These are phyloP conservation scores for Hippolais icterina DNA, from an alignment of 2,113 vertebrate species.

Conservation along the genomic window DNA sequence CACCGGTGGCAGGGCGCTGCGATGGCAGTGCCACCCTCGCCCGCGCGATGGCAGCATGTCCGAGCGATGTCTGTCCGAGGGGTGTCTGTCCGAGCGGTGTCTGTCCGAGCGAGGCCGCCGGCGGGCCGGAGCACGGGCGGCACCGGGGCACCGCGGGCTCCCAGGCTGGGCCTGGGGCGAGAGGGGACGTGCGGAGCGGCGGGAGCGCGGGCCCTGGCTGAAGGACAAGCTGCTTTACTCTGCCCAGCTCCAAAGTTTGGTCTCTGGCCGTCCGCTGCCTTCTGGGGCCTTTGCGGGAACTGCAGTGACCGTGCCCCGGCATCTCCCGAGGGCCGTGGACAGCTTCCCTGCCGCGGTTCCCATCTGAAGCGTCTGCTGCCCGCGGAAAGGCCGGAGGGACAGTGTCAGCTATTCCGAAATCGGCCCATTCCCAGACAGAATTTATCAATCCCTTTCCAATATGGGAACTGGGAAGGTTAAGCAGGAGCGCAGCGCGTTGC, in stretches of 20 bases:
- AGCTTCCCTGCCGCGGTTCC: fast-evolving
- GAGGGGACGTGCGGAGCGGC: background rate
- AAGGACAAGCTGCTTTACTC: background rate
- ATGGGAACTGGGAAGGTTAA: background rate
- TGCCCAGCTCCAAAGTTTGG: fast-evolving
- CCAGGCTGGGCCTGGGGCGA: fast-evolving
- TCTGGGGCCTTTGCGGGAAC: background rate
- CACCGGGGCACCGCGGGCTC: too few relatives aligned
- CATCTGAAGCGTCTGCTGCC: fast-evolving
- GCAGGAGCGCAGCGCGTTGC: fast-evolving
- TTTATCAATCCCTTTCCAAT: background rate
- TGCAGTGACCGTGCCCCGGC: fast-evolving
- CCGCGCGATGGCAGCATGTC: slow-evolving; percentile 34
- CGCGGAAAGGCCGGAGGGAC: fast-evolving
- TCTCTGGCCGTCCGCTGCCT: too few relatives aligned
- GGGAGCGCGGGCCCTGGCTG: too few relatives aligned
- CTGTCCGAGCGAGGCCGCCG: background rate
- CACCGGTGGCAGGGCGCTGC: fast-evolving
- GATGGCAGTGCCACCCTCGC: background rate
- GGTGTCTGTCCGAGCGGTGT: background rate
- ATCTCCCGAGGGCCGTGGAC: fast-evolving
- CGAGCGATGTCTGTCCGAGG: background rate
- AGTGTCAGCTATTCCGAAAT: fast-evolving
- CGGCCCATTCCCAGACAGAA: background rate
- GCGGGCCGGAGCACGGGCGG: fast-evolving